These are phyloP conservation scores for Perizoma affinitatum DNA, from an alignment of 2,888 invertebrate genomes.

Conservation along the genomic window DNA sequence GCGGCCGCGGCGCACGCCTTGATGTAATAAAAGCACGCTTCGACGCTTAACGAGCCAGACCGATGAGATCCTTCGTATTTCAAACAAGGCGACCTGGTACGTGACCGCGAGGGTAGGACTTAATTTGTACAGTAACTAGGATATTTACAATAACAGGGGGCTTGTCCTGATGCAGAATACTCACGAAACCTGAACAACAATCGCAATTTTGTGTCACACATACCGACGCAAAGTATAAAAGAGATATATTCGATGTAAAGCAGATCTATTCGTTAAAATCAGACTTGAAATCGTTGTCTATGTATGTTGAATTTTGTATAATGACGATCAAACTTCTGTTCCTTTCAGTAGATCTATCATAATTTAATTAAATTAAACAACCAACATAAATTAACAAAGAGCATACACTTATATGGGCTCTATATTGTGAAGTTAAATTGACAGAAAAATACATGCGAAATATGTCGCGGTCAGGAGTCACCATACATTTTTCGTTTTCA, in stretches of 20 bases:
- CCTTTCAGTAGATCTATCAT: no score
- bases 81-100: conserved; percentile 78
- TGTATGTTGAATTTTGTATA: no score
- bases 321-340: not conserved
- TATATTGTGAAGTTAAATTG: conserved; percentile 7
- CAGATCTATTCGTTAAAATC: no score
- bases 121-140: conserved; percentile 68
- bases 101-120: conserved; percentile 74
- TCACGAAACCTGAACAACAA: conserved; percentile 4
- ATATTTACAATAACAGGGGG: conserved; percentile 71
- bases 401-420: not conserved
- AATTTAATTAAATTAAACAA: no score
- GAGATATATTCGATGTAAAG: not conserved
- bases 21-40: conserved; percentile 82
- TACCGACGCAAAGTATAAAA: not conserved
- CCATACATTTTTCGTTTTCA: conserved; percentile 20
- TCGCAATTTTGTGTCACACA: not conserved
- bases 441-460: conserved; percentile 1
- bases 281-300: no score
- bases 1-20: conserved; percentile 72
- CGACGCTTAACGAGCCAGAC: conserved; percentile 79
- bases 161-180: conserved; percentile 23
- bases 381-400: no score
- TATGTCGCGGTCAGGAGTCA: conserved; percentile 17
- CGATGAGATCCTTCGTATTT: conserved; percentile 82